Base-by-base conservation (phyloP, 53 echinoderm and acorn worm genomes). In the Apostichopus leukothele region DNA sequence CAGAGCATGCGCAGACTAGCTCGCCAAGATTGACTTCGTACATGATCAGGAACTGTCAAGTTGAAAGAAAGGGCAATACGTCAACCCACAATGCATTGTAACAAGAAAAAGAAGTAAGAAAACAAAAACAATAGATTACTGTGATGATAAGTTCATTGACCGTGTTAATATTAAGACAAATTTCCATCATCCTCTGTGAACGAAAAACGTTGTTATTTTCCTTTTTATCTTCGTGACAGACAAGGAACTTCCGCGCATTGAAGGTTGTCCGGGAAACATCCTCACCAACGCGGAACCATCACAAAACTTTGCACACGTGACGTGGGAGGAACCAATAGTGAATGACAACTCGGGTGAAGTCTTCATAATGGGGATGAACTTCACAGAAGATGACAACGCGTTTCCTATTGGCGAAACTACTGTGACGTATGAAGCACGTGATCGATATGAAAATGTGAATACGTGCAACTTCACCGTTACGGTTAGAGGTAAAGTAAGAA, bases 351-450 rank as follows among this genome's bases (percentile, higher is more conserved):
- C 91, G 54, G 81, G 74, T n/a, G 27, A 67, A 0, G 63, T 67
- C 19, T 67, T 50, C 22, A 67, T 85, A 67, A 1, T 14, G 6
- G 27, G 12, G 39, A 60, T 79, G 5, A 4, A 21, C 0, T 16
- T 26, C 1, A 53, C 81, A 7, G 60, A 74, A 1, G 14, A 88
- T 75, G 81, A 81, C 6, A 80, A 21, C 22, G 39, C 50, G 4
- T 91, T 91, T 60, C 25, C 23, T 66, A 61, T 81, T 57, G 91
- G 91, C 5, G 80, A 75, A 22, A 88, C 81, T 5, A 51, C 1
- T 57, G 88, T 91, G 75, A 83, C 53, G 51, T 91, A 91, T 81
- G 88, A 60, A 67, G 91, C 91, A 50, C 27, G 50, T 14, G 91
- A 91, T 60, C 51, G 9, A 4, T 59, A 79, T 54, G 88, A 83